phyloP scores from a whole-genome alignment of 1,140 invertebrate genomes.

The Zaprionus kolodkinae region DNA sequence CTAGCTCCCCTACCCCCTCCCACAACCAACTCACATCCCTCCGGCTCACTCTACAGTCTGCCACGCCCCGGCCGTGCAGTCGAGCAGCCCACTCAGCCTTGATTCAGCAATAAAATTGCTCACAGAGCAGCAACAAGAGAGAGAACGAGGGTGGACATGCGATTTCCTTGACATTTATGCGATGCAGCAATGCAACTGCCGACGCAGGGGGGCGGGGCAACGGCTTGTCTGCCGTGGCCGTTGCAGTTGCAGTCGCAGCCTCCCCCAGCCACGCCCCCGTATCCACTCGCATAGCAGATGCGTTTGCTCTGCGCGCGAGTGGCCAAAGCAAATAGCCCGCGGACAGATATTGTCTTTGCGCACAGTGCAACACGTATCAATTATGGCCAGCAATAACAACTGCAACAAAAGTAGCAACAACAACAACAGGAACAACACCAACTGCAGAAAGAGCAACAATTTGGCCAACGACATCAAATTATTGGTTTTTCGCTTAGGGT shows the following conservation, averaged over 20 bases:
- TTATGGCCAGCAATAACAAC: conserved; percentile 64
- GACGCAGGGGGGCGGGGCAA: conserved; percentile 48
- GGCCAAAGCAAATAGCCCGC: conserved; percentile 73
- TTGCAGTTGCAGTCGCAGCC: conserved; percentile 14
- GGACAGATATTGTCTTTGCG: conserved; percentile 79
- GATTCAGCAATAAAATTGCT: conserved; percentile 63
- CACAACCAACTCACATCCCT: background rate
- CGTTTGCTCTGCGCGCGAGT: conserved; percentile 8
- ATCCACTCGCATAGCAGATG: conserved; percentile 59
- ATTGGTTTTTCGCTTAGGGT: conserved; percentile 35
- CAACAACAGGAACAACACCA: conserved; percentile 17
- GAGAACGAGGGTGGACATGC: conserved; percentile 78
- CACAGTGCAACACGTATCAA: conserved; percentile 78
- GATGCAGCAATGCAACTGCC: conserved; percentile 67
- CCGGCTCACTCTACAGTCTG: background rate
- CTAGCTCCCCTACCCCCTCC: no score
- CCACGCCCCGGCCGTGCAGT: conserved; percentile 33
- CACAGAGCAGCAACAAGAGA: conserved; percentile 8
- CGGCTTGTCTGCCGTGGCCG: conserved; percentile 31
- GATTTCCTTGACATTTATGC: conserved; percentile 79
- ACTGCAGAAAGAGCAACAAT: conserved; percentile 28
- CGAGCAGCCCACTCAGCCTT: conserved; percentile 29
- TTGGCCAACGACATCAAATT: conserved; percentile 62
- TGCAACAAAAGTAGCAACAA: conserved; percentile 29
- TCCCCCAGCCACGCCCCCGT: conserved; percentile 58